phyloP scores from a whole-genome alignment of 2,888 invertebrate species.

The Cantharis rufa region DNA sequence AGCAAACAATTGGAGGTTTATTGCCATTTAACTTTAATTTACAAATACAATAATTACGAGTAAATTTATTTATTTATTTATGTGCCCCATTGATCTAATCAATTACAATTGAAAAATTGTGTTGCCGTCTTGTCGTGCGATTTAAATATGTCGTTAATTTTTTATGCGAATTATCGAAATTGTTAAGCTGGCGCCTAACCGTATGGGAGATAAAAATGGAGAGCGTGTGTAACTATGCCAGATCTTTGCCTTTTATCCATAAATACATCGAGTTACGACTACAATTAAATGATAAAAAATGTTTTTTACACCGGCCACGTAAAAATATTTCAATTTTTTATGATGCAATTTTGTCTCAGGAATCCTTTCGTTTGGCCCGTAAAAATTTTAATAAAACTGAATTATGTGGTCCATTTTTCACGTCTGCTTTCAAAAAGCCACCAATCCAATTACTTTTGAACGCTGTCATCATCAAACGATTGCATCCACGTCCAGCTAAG shows the following conservation, averaged over 20 bases:
- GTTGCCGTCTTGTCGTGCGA: background rate
- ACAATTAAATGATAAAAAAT: background rate
- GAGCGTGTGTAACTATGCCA: background rate
- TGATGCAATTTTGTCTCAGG: background rate
- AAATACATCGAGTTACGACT: background rate
- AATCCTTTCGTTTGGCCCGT: background rate
- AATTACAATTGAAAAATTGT: background rate
- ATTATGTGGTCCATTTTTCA: background rate
- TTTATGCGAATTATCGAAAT: background rate
- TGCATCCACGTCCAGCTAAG: background rate
- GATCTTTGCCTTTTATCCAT: background rate
- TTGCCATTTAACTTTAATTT: constrained; percentile 19
- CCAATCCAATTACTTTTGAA: background rate
- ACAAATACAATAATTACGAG: background rate
- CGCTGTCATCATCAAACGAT: background rate
- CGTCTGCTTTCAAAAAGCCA: background rate
- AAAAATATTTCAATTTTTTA: background rate
- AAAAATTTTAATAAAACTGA: background rate
- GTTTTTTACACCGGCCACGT: background rate
- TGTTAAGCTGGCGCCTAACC: background rate
- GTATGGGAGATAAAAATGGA: background rate
- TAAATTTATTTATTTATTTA: background rate
- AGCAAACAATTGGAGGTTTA: constrained; percentile 25
- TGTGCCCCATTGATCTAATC: background rate
- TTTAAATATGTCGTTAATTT: background rate